Evolutionary conservation across 2,113 vertebrate species (phyloP).

Genomic region (Rhipidura dahli): DNA sequence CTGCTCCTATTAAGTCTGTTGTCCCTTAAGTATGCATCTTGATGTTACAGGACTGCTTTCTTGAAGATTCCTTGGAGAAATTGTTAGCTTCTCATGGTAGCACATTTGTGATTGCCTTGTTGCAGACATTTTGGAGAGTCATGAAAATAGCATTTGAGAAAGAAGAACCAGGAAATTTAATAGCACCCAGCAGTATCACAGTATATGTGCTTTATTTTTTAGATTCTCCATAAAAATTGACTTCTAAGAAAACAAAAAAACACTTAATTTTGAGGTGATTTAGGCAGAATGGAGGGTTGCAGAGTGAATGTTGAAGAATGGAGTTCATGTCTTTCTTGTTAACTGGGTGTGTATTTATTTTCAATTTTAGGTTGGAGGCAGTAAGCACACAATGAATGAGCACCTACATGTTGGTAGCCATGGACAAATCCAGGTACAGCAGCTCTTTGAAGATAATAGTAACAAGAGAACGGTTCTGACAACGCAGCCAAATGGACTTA

Average conservation of each 20-base stretch:
- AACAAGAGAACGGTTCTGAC: conserved; percentile 91
- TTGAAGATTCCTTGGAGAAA: background rate
- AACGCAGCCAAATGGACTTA: conserved; percentile 91
- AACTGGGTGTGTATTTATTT: conserved; percentile 58
- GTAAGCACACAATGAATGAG: conserved; percentile 88
- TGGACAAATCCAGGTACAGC: conserved; percentile 88
- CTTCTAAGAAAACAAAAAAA: background rate
- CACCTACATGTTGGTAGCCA: conserved; percentile 81
- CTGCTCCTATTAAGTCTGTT: background rate
- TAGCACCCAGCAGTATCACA: background rate
- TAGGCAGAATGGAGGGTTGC: background rate
- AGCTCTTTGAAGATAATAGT: conserved; percentile 92
- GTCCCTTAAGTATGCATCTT: background rate
- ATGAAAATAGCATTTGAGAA: background rate
- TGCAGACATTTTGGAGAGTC: conserved; percentile 22
- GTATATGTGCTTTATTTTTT: background rate
- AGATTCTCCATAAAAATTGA: background rate
- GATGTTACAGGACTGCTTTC: background rate
- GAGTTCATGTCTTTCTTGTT: background rate
- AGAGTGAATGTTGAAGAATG: background rate
- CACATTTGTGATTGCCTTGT: background rate
- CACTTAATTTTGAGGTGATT: background rate
- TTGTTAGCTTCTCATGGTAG: background rate
- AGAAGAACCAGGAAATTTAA: background rate
- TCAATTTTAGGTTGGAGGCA: conserved; percentile 80